Evolutionary conservation across 2,797 vertebrate species (phyloP), one percentile per base, ranked within the genome.

Genomic region (Rhinatrema bivittatum): DNA sequence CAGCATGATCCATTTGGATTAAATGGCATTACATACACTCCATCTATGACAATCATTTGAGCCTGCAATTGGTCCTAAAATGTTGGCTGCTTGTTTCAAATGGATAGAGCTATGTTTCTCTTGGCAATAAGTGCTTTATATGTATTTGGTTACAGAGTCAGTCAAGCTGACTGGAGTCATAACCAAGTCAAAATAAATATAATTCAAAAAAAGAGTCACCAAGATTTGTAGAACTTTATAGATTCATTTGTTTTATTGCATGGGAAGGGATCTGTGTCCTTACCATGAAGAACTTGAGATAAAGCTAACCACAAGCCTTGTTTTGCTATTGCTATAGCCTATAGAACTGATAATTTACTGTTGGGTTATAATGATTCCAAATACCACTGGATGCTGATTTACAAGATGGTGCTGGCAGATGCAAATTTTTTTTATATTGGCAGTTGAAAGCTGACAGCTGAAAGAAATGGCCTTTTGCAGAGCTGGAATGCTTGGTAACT

Each of bases 391-490:
- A 20, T 26, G 58, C 9, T 43, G 18, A 34, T 61, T 55, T 40
- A 7, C 14, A 36, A 12, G 56, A 29, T 53, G 40, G 41, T 56
- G 43, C 23, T 36, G 62, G 5, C 47, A 61, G 57, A 53, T 53
- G 59, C 38, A 52, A 20, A 14, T 4, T 5, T 31, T n/a, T 10
- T 16, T 38, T 53, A 57, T 48, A 41, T 56, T 64, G 65, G 68
- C 61, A 57, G 47, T 40, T 65, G 58, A 38, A 21, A 10, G 27
- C 40, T 2, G 36, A 62, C 58, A 72, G 68, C 55, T 61, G 53
- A 44, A 15, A 42, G 20, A 31, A 20, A 15, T 16, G 42, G 46
- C 25, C n/a, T 60, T 64, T 56, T 36, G 22, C 2, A 2, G 9
- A 49, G 18, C 35, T 39, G 40, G 37, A 16, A 16, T 32, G 14